These are phyloP conservation scores for Sepiola atlantica DNA, from an alignment of 2,888 invertebrate species.

Conservation along the genomic window DNA sequence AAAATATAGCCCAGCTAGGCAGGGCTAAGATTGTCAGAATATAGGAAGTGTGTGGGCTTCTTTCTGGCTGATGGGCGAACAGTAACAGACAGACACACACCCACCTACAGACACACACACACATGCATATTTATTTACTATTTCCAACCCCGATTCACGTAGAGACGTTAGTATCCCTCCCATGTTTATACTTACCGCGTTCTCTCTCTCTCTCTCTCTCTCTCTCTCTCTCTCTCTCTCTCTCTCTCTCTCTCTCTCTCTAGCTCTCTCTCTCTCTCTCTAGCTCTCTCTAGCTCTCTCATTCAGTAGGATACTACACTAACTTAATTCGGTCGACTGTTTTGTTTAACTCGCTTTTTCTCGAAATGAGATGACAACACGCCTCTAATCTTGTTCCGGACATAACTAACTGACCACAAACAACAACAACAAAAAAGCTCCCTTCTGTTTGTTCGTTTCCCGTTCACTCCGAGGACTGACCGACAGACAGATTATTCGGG, in stretches of 20 bases:
- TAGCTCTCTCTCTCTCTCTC: not conserved
- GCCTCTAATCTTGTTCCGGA: not conserved
- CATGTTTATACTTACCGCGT: not conserved
- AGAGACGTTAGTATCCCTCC: not conserved
- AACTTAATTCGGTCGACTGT: conserved; percentile 32
- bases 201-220: not conserved
- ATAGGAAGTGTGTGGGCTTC: conserved; percentile 19
- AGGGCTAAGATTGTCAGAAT: not conserved
- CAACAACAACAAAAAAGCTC: not conserved
- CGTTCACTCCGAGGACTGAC: not conserved
- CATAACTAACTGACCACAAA: not conserved
- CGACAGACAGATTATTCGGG: not conserved
- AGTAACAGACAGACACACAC: no score
- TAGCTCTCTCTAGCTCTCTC: not conserved
- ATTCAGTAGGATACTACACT: not conserved
- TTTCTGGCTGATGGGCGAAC: not conserved
- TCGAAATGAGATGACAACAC: not conserved
- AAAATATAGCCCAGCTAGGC: not conserved
- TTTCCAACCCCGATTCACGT: not conserved
- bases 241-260: not conserved
- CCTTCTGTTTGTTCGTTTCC: not conserved
- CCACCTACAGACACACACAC: not conserved
- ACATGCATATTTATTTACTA: not conserved
- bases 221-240: not conserved
- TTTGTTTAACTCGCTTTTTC: not conserved